Conservation (phyloP, 2,113 vertebrate genomes). For the Dicentrarchus labrax region DNA sequence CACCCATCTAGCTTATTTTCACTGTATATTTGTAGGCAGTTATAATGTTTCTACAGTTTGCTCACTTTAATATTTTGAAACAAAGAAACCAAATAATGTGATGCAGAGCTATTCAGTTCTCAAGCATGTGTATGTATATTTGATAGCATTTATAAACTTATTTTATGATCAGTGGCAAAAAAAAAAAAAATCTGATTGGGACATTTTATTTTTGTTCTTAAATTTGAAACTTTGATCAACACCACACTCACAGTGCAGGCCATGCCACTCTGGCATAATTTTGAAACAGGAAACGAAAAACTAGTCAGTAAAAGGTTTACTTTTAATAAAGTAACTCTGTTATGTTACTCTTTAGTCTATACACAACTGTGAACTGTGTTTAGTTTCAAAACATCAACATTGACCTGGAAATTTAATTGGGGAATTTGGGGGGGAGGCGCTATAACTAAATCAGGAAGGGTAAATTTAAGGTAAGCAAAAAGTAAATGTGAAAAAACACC, state of each 20-base stretch:
- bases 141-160: neutral
- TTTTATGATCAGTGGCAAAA: neutral
- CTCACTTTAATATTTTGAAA: too few relatives aligned
- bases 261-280: neutral
- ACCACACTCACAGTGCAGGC: neutral
- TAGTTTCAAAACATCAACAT: conserved; percentile 6
- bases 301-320: neutral
- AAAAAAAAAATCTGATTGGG: neutral
- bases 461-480: conserved; percentile 1
- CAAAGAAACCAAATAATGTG: too few relatives aligned
- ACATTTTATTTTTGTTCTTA: neutral
- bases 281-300: neutral
- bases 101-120: neutral
- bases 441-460: neutral
- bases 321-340: neutral
- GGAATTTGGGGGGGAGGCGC: neutral
- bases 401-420: conserved; percentile 14
- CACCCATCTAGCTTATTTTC: too few relatives aligned
- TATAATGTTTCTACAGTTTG: too few relatives aligned
- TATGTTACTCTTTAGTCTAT: neutral
- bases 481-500: neutral
- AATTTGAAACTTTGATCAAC: neutral
- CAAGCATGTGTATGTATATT: neutral
- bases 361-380: conserved; percentile 17
- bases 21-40: too few relatives aligned